Base-by-base conservation (phyloP, 2,888 invertebrate species). In the Pocota personata region DNA sequence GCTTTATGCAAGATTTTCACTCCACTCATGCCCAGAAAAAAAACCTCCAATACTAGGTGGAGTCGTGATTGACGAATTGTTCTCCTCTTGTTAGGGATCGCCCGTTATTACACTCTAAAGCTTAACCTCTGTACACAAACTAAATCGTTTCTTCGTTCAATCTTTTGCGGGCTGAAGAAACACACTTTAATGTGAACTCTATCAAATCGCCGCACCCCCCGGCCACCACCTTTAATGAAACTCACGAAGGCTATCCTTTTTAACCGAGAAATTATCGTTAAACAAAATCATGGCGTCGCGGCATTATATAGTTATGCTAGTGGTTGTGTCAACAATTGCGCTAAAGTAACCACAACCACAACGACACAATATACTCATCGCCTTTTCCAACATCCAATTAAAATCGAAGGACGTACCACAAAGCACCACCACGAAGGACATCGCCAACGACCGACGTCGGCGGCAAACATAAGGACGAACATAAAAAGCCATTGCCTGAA, bases 341-440 rank as follows among this genome's bases (percentile, higher is more conserved):
- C 40, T 30, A 40, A 30, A 19, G 48, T 62, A 50, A 86, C 86
- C 86, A 58, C 86, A 82, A 76, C 76, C 76, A 67, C 76, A 82
- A 27, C 72, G 76, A 82, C 64, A 82, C 64, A 79, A 57, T 76
- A 82, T 66, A 76, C 82, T 80, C 76, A 71, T 72, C 77, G 72
- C 55, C 86, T 71, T 72, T 24, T 62, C 57, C 32, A 64, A 66
- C 55, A 57, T 73, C 55, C 82, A 86, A 86, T 86, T 86, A 77
- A 72, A 77, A 82, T 77, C 77, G 48, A 86, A 86, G 69, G 72
- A 86, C 72, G 50, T 60, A 62, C 86, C 78, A 55, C 80, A 80
- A 48, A 32, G 52, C 30, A 35, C 37, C 67, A 57, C 43, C 64
- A 84, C 58, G 71, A 48, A 78, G 79, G 62, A 79, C 73, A 82